These are phyloP conservation scores for Ceuthmochares aereus DNA, from an alignment of 2,113 vertebrate genomes.

Conservation along the genomic window DNA sequence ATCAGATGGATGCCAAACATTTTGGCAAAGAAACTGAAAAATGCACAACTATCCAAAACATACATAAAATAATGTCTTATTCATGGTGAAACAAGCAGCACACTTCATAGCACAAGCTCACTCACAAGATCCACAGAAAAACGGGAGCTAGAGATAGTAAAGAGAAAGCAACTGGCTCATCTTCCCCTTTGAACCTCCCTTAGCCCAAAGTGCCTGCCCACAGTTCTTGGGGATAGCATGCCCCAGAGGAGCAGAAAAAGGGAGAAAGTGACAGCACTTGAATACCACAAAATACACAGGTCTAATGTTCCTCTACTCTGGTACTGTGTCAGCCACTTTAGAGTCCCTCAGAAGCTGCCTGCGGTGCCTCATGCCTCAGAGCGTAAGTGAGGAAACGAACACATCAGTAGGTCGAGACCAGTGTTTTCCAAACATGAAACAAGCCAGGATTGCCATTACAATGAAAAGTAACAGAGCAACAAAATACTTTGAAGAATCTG, in stretches of 20 bases:
- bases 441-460: neutral
- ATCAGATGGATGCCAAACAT: neutral
- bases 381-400: neutral
- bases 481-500: neutral
- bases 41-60: neutral
- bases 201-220: neutral
- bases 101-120: neutral
- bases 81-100: neutral
- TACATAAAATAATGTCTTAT: neutral
- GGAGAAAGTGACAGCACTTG: neutral
- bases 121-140: neutral
- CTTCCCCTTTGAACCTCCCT: neutral
- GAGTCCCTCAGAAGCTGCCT: neutral
- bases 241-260: neutral
- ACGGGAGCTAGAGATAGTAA: neutral
- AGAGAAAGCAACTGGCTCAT: neutral
- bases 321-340: neutral
- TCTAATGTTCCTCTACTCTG: neutral
- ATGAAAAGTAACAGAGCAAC: neutral
- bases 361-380: neutral
- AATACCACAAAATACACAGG: neutral
- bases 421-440: neutral
- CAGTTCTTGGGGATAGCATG: neutral
- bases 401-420: neutral
- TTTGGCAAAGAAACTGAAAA: neutral